Evolutionary conservation across 1,140 invertebrate species (phyloP), one percentile per base, ranked within the genome.

Genomic region (Leptopilina boulardi): DNA sequence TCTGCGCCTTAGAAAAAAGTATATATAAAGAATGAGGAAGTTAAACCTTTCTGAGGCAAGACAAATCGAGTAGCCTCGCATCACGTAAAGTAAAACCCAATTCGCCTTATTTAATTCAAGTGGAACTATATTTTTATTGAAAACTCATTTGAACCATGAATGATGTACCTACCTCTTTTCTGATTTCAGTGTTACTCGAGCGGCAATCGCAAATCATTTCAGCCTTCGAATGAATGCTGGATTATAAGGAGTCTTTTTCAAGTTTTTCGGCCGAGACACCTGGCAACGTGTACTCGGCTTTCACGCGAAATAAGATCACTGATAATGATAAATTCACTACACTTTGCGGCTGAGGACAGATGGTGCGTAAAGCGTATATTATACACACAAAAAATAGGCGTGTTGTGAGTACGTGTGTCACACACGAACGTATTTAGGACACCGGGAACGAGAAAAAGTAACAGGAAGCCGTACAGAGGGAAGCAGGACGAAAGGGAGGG

Each of bases 241-340:
- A 76, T 41, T 41, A 23, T 41, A 44, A 44, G 47, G 59, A 70
- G 59, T 30, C 26, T 30, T 59, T 71, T 76, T 66, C 47, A 72
- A 72, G 47, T 30, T 71, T 30, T 71, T 34, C 34, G 54, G 23
- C 30, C 38, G 73, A 75, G 82, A 80, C 82, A 84, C 82, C 82
- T 80, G 82, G 82, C 70, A 75, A 77, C 15, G 19, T 11, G 41
- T 26, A 82, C 76, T 82, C 82, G 74, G 80, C 82, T 82, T 82
- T 84, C 82, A 84, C 82, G 82, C 82, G 80, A 84, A 84, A 83
- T 79, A 82, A 84, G 82, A 82, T 84, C 82, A 81, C 66, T 70
- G 74, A 26, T 82, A 34, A 77, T 81, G 82, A 82, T 83, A 66
- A 56, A 70, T 23, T 41, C 47, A 70, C 41, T 30, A 34, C 74